These are phyloP conservation scores for Phyllostomus hastatus DNA, from an alignment of 2,113 vertebrate species.

Conservation along the genomic window DNA sequence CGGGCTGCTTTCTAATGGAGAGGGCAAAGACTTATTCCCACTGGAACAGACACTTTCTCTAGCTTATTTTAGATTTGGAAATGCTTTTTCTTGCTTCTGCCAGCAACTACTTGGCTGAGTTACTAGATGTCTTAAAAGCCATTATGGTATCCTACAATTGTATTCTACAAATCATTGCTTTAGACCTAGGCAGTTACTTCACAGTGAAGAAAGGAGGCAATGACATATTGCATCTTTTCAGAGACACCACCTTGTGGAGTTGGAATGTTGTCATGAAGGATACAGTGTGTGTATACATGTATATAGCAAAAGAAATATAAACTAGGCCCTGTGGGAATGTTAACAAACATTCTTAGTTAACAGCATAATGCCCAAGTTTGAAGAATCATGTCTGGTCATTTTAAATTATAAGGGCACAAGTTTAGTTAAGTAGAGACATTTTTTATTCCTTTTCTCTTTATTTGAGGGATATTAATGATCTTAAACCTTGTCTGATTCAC, in stretches of 20 bases:
- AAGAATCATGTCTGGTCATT: not conserved
- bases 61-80: not conserved
- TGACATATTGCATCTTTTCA: not conserved
- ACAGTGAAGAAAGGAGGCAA: not conserved
- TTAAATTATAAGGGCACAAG: not conserved
- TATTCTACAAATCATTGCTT: not conserved
- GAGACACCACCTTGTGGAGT: not conserved
- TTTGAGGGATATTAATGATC: not conserved
- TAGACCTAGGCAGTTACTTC: not conserved
- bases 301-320: not conserved
- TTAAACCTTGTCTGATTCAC: not conserved
- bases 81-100: not conserved
- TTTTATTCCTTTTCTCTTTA: not conserved
- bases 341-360: not conserved
- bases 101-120: not conserved
- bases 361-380: not conserved
- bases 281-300: not conserved
- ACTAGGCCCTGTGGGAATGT: not conserved
- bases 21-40: not conserved
- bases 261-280: not conserved
- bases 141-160: not conserved
- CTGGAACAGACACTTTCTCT: not conserved
- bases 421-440: not conserved
- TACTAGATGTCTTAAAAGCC: not conserved
- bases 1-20: too few relatives aligned